phyloP scores from a whole-genome alignment of 2,113 vertebrate genomes.

The Lynx canadensis region DNA sequence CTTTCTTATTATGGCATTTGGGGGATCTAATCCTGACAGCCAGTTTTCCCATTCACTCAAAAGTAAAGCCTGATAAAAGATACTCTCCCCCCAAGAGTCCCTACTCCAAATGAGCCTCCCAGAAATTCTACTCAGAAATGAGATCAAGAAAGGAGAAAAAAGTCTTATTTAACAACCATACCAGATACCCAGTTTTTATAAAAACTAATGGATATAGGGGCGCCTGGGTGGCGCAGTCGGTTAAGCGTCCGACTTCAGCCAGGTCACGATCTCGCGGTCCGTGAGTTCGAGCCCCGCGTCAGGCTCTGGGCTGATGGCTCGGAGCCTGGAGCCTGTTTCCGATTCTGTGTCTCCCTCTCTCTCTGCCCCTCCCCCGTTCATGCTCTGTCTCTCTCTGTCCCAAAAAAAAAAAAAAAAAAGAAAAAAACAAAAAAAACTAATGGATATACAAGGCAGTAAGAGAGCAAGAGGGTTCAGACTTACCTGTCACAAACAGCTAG shows the following conservation, averaged over 20 bases:
- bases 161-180: neutral
- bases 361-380: no score
- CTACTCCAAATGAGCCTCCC: neutral
- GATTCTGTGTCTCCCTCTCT: no score
- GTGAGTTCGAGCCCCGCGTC: no score
- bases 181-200: neutral
- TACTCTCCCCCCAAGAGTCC: neutral
- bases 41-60: neutral
- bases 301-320: no score
- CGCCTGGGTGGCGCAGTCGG: no score
- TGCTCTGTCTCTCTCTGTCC: no score
- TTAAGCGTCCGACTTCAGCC: no score
- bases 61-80: neutral
- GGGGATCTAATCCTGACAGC: neutral
- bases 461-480: neutral
- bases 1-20: neutral
- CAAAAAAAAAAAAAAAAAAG: no score
- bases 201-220: neutral
- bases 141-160: neutral
- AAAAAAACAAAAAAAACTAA: no score
- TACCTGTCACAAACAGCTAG: neutral
- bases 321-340: no score
- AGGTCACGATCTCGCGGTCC: no score
- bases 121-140: conserved; percentile 1
- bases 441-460: neutral